phyloP scores from a whole-genome alignment of 2,113 vertebrate species.

The Hyla sarda region DNA sequence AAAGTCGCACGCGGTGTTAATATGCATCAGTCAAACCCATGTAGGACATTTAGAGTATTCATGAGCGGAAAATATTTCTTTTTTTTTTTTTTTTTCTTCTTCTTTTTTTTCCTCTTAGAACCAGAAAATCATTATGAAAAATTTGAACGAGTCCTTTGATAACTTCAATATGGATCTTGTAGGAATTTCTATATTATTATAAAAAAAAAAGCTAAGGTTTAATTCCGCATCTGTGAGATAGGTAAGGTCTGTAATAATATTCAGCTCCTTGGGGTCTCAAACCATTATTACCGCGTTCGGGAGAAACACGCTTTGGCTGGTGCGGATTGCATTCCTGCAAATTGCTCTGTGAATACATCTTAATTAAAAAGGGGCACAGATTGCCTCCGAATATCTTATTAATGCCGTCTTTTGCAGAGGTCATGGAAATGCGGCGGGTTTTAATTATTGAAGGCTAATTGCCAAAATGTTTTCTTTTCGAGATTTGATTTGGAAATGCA shows the following conservation, averaged over 20 bases:
- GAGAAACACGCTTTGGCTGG: slow-evolving; percentile 69
- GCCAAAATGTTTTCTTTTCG: background rate
- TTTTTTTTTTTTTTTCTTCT: slow-evolving; percentile 50
- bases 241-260: slow-evolving; percentile 67
- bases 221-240: slow-evolving; percentile 50
- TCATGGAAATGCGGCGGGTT: slow-evolving; percentile 62
- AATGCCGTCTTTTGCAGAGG: slow-evolving; percentile 60
- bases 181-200: slow-evolving; percentile 66
- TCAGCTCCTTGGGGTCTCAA: slow-evolving; percentile 66
- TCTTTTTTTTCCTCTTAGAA: slow-evolving; percentile 38
- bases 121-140: slow-evolving; percentile 66
- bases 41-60: slow-evolving; percentile 64
- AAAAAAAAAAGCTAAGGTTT: slow-evolving; percentile 64
- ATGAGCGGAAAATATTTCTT: slow-evolving; percentile 51
- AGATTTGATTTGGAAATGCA: background rate
- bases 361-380: slow-evolving; percentile 77
- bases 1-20: slow-evolving; percentile 61
- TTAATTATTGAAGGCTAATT: slow-evolving; percentile 32
- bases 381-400: slow-evolving; percentile 67
- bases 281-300: slow-evolving; percentile 71
- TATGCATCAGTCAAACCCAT: slow-evolving; percentile 66
- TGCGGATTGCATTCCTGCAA: slow-evolving; percentile 63
- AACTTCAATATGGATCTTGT: slow-evolving; percentile 63
- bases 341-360: slow-evolving; percentile 64
- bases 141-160: slow-evolving; percentile 64